Conservation (phyloP, 2,797 vertebrate species). For the Varecia variegata region DNA sequence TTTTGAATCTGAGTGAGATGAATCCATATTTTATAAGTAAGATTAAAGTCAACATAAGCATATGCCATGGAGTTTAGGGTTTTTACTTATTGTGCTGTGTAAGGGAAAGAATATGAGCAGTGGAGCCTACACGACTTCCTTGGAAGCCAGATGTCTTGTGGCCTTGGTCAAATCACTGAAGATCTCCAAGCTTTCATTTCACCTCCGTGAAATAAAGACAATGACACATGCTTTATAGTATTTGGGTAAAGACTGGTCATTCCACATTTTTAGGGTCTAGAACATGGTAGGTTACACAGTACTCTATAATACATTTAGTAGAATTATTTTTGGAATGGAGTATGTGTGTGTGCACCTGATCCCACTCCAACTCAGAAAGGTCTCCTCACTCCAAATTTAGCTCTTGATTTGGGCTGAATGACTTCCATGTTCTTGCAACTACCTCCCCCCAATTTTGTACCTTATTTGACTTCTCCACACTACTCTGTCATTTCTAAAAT, state of each 20-base stretch:
- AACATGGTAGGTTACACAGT: background rate
- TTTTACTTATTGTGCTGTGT: background rate
- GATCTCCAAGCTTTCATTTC: background rate
- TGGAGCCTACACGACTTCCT: background rate
- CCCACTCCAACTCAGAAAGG: background rate
- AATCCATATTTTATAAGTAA: conserved; percentile 38
- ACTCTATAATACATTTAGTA: background rate
- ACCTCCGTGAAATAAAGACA: background rate
- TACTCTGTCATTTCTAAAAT: background rate
- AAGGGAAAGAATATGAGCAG: background rate
- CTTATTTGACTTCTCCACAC: background rate
- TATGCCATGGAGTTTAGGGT: background rate
- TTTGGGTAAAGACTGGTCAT: background rate
- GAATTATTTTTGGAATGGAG: background rate
- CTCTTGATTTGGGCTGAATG: background rate
- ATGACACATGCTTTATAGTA: background rate
- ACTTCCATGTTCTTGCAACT: background rate
- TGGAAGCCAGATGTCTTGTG: background rate
- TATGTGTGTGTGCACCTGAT: background rate
- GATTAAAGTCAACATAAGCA: background rate
- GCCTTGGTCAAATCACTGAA: background rate
- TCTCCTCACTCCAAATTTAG: background rate
- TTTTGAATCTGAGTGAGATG: background rate
- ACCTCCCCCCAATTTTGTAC: background rate
- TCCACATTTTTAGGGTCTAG: background rate